Conservation (phyloP, 2,888 invertebrate species). For the Parnassius mnemosyne region DNA sequence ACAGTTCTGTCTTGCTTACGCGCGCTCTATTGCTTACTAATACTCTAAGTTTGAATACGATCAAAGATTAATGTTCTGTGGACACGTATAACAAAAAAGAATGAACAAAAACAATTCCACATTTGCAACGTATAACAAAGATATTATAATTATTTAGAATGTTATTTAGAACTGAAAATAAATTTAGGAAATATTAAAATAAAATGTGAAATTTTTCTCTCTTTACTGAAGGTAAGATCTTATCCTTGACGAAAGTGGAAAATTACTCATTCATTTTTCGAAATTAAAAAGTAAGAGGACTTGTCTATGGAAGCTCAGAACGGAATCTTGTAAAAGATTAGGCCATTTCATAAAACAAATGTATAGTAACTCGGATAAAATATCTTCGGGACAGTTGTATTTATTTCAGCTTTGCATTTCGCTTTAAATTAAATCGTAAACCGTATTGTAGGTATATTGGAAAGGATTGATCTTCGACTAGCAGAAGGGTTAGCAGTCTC, state of each 20-base stretch:
- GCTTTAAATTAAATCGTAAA: conserved; percentile 78
- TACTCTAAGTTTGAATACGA: no score
- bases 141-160: no score
- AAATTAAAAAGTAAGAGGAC: conserved; percentile 67
- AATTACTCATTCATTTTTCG: conserved; percentile 56
- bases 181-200: no score
- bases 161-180: no score
- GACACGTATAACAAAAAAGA: no score
- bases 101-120: no score
- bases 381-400: conserved; percentile 80
- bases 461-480: conserved; percentile 74
- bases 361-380: conserved; percentile 81
- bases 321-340: conserved; percentile 82
- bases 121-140: no score
- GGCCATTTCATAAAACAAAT: conserved; percentile 82
- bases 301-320: conserved; percentile 80
- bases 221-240: neutral
- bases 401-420: conserved; percentile 81
- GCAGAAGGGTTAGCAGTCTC: conserved; percentile 78
- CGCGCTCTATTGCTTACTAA: no score
- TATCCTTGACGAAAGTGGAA: conserved; percentile 54
- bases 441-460: conserved; percentile 69
- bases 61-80: no score
- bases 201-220: no score
- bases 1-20: no score